These are phyloP conservation scores for Pachyuromys duprasi DNA, from an alignment of 2,797 vertebrate species.

Conservation along the genomic window DNA sequence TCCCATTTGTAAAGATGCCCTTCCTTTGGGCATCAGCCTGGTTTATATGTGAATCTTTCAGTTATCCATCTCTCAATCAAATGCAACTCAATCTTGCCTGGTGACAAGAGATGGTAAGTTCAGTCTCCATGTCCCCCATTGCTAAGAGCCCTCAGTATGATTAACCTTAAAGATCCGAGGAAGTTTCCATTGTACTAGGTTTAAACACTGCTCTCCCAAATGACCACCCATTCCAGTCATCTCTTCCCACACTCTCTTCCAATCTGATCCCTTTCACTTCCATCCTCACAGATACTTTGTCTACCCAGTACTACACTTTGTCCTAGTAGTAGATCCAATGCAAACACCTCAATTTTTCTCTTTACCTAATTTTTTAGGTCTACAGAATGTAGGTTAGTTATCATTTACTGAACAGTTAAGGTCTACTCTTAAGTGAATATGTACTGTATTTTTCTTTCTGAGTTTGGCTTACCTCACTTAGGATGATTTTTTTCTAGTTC, in stretches of 20 bases:
- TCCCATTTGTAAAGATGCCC: neutral
- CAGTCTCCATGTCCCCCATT: neutral
- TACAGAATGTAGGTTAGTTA: too few relatives aligned
- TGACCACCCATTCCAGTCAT: neutral
- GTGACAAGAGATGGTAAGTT: neutral
- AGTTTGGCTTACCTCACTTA: too few relatives aligned
- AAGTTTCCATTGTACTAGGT: neutral
- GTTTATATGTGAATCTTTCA: neutral
- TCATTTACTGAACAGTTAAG: too few relatives aligned
- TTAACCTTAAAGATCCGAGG: neutral
- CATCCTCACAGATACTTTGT: too few relatives aligned
- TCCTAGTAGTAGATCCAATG: too few relatives aligned
- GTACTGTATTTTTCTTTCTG: too few relatives aligned
- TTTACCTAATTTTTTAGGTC: too few relatives aligned
- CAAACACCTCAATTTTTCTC: too few relatives aligned
- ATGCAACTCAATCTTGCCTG: neutral
- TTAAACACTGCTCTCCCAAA: neutral
- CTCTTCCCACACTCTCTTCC: neutral
- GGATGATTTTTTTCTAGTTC: too few relatives aligned
- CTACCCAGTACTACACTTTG: too few relatives aligned
- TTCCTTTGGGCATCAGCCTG: neutral
- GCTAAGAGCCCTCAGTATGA: neutral
- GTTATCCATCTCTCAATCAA: neutral
- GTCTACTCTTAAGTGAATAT: too few relatives aligned
- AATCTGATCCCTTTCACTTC: too few relatives aligned